Conservation (phyloP, 53 echinoderm and acorn worm species). For the Apostichopus leukothele region DNA sequence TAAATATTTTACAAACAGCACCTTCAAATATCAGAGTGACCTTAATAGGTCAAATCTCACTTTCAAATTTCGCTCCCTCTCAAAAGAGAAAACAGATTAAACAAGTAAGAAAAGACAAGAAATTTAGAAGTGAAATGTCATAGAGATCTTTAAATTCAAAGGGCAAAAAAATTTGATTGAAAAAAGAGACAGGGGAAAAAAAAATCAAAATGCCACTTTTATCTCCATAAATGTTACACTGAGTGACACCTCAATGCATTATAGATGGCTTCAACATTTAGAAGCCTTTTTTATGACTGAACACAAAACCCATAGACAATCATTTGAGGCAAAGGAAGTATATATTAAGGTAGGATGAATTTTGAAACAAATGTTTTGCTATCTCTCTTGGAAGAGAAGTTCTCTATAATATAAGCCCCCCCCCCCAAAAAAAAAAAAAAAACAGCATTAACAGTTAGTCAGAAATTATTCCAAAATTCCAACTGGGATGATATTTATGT, state of each 20-base stretch:
- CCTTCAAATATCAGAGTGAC: not conserved
- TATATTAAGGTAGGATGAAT: not conserved
- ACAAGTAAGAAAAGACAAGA: not conserved
- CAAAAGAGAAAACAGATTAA: not conserved
- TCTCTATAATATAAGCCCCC: no score
- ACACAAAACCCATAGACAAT: not conserved
- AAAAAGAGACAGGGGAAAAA: not conserved
- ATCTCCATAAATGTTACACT: not conserved
- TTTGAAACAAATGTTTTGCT: not conserved
- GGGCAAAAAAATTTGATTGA: not conserved
- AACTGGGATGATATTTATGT: conserved; percentile 32
- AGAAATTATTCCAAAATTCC: not conserved
- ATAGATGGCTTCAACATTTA: conserved; percentile 1
- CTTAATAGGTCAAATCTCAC: not conserved
- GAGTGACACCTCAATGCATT: not conserved
- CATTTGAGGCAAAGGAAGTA: not conserved
- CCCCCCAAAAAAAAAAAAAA: not conserved
- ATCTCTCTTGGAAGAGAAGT: no score
- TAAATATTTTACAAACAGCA: not conserved
- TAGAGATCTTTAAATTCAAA: not conserved
- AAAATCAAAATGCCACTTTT: conserved; percentile 7
- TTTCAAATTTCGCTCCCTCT: not conserved
- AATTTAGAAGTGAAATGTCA: conserved; percentile 5
- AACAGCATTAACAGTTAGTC: not conserved
- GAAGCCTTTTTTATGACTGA: not conserved